Conservation (phyloP, 2,797 vertebrate species). For the Peromyscus aztecus region DNA sequence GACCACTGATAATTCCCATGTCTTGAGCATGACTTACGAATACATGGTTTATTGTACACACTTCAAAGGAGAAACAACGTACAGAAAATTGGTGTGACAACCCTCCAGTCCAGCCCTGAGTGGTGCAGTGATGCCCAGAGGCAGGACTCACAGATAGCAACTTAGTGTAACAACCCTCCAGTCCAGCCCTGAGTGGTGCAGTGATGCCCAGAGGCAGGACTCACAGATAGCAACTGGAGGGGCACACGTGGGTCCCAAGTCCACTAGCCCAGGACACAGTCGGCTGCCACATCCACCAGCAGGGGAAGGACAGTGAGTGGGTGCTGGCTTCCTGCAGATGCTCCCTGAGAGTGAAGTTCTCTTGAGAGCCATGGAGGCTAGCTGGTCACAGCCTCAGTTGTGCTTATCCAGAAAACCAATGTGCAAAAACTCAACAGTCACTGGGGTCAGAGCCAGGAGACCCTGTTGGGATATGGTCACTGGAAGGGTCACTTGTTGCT, state of each 20-base stretch:
- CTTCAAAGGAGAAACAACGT: not conserved
- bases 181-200: not conserved
- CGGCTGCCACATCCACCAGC: not conserved
- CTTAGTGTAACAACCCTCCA: not conserved
- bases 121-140: not conserved
- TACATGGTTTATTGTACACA: not conserved
- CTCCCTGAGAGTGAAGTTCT: not conserved
- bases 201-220: not conserved
- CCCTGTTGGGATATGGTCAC: not conserved
- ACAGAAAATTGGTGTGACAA: not conserved
- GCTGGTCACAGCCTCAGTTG: not conserved
- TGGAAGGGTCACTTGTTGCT: not conserved
- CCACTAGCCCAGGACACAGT: not conserved
- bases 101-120: not conserved
- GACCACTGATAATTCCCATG: too few relatives aligned
- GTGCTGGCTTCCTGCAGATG: not conserved
- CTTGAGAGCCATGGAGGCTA: not conserved
- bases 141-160: not conserved
- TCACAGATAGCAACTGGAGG: not conserved
- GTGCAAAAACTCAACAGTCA: not conserved
- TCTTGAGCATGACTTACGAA: not conserved
- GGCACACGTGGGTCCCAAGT: not conserved
- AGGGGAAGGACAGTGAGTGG: not conserved
- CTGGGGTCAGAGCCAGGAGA: not conserved
- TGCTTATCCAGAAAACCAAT: not conserved